phyloP scores from a whole-genome alignment of 2,113 vertebrate species.

The Catagonus wagneri region DNA sequence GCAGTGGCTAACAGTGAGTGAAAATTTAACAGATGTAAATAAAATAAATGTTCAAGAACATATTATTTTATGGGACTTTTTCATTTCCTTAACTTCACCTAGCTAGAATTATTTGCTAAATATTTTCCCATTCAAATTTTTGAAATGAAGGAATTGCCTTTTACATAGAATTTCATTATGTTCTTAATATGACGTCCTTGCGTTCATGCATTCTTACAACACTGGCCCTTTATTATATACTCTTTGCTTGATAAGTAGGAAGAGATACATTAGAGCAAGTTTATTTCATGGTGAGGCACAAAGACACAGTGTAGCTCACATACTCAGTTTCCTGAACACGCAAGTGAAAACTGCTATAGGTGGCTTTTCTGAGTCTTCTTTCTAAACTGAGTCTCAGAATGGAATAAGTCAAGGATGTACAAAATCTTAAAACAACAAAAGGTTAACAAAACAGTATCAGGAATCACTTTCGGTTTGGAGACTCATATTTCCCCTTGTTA shows the following conservation, averaged over 20 bases:
- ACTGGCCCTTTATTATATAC: not conserved
- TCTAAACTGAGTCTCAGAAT: not conserved
- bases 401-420: not conserved
- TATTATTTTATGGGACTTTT: not conserved
- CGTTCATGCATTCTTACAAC: not conserved
- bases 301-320: not conserved
- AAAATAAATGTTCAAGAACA: not conserved
- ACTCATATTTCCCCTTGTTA: not conserved
- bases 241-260: not conserved
- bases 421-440: not conserved
- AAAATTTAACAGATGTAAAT: not conserved
- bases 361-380: not conserved
- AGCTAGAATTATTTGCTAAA: not conserved
- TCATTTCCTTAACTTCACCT: not conserved
- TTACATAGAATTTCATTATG: not conserved
- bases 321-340: not conserved
- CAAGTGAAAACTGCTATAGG: not conserved
- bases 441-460: too few species aligned
- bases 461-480: not conserved
- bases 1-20: not conserved
- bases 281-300: not conserved
- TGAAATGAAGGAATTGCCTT: not conserved
- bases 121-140: not conserved
- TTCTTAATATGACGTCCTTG: not conserved
- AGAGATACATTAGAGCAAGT: not conserved